Percentiles rank a stretch among this genome's conserved stretches.
Evolutionary conservation across 2,888 invertebrate species (phyloP).

Genomic region (Drosophila percnosoma): DNA sequence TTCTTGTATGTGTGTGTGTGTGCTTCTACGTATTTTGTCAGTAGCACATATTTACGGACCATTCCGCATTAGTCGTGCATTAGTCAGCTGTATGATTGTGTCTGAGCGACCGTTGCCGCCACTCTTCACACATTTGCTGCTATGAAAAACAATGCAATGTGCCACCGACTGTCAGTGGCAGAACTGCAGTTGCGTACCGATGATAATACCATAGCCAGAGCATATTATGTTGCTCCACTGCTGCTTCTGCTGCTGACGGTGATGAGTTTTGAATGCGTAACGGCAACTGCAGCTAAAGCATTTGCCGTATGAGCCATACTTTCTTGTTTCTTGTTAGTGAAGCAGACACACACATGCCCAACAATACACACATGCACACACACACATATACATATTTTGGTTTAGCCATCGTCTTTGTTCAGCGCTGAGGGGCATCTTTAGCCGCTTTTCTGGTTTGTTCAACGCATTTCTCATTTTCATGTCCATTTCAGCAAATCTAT

Average conservation of each 20-base stretch:
- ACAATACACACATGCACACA: not conserved
- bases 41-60: conserved; percentile 50
- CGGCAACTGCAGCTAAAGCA: conserved; percentile 46
- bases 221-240: conserved; percentile 21
- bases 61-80: conserved; percentile 47
- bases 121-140: conserved; percentile 20
- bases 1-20: conserved; percentile 4
- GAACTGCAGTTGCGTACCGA: conserved; percentile 39
- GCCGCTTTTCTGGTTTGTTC: conserved; percentile 77
- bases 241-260: conserved; percentile 47
- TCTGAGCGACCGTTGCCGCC: conserved; percentile 47
- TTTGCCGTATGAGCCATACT: conserved; percentile 42
- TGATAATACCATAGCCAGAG: conserved; percentile 37
- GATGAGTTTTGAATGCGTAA: conserved; percentile 75
- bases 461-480: conserved; percentile 80
- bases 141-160: conserved; percentile 51
- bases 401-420: conserved; percentile 28
- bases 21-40: conserved; percentile 13
- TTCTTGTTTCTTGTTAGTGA: conserved; percentile 54
- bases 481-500: conserved; percentile 68
- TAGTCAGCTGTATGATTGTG: conserved; percentile 61
- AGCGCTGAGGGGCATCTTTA: conserved; percentile 47
- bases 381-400: conserved; percentile 9
- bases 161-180: conserved; percentile 53
- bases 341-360: conserved; percentile 9